A percentile compares a stretch with the other conserved stretches of the same genome.
Evolutionary conservation across 2,113 vertebrate genomes (phyloP).

Genomic region (Toxotes chatareus): DNA sequence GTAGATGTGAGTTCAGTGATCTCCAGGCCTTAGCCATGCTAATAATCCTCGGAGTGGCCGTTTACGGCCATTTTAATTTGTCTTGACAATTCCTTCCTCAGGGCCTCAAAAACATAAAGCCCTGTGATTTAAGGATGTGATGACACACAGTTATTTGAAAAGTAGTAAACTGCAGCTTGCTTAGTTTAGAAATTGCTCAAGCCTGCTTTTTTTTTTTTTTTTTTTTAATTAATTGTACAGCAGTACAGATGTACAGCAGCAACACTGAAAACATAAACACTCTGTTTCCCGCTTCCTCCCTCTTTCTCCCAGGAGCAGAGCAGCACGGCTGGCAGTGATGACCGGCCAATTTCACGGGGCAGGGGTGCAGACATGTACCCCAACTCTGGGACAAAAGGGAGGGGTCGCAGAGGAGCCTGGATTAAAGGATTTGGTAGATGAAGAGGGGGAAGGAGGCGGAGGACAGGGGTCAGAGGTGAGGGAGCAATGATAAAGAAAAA

Average conservation of each 20-base stretch:
- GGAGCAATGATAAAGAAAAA: constrained; percentile 61
- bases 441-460: constrained; percentile 43
- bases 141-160: constrained; percentile 3
- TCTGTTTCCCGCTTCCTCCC: constrained; percentile 13
- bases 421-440: constrained; percentile 77
- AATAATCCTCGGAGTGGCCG: constrained; percentile 38
- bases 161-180: neutral
- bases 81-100: neutral
- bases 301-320: constrained; percentile 16
- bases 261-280: neutral
- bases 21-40: constrained; percentile 26
- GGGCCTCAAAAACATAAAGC: neutral
- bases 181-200: neutral
- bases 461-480: constrained; percentile 74
- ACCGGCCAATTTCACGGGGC: constrained; percentile 69
- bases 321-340: constrained; percentile 11
- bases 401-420: constrained; percentile 69
- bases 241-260: neutral
- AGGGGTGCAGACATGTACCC: constrained; percentile 75
- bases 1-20: constrained; percentile 52
- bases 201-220: neutral
- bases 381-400: constrained; percentile 56
- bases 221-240: constrained; percentile 4
- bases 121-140: neutral
- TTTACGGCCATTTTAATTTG: constrained; percentile 28